These are phyloP conservation scores for Apaloderma vittatum DNA, from an alignment of 2,113 vertebrate genomes.

Conservation along the genomic window DNA sequence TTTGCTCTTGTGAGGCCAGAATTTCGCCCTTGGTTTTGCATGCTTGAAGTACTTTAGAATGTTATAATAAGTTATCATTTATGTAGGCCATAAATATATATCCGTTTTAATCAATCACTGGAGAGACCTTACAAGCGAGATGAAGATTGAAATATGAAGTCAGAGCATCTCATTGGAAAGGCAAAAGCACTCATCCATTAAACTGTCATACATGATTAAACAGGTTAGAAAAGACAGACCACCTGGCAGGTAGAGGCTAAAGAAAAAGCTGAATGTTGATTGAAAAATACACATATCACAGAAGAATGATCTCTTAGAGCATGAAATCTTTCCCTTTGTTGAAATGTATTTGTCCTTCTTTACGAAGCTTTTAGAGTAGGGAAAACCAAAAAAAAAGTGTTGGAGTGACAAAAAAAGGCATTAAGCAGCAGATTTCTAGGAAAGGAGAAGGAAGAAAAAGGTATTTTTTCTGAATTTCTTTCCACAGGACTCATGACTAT, in stretches of 20 bases:
- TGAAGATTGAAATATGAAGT: conserved; percentile 49
- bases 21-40: conserved; percentile 19
- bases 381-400: neutral
- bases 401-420: fast-evolving
- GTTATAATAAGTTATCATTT: conserved; percentile 42
- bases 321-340: neutral
- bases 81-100: conserved; percentile 41
- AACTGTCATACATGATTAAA: conserved; percentile 34
- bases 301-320: neutral
- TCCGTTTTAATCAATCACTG: conserved; percentile 52
- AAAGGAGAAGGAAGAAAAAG: too few species aligned
- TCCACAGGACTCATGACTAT: neutral
- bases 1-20: conserved; percentile 25
- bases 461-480: neutral
- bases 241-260: neutral
- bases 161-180: neutral
- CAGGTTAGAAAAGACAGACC: conserved; percentile 19
- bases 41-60: conserved; percentile 6
- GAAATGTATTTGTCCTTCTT: neutral
- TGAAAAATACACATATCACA: neutral
- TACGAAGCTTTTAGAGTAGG: neutral
- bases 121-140: neutral
- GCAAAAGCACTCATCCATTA: conserved; percentile 31
- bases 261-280: neutral
- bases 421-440: neutral